Evolutionary conservation across 2,113 vertebrate genomes (phyloP), one percentile per base, ranked within the genome.

Genomic region (Ramphastos sulfuratus): DNA sequence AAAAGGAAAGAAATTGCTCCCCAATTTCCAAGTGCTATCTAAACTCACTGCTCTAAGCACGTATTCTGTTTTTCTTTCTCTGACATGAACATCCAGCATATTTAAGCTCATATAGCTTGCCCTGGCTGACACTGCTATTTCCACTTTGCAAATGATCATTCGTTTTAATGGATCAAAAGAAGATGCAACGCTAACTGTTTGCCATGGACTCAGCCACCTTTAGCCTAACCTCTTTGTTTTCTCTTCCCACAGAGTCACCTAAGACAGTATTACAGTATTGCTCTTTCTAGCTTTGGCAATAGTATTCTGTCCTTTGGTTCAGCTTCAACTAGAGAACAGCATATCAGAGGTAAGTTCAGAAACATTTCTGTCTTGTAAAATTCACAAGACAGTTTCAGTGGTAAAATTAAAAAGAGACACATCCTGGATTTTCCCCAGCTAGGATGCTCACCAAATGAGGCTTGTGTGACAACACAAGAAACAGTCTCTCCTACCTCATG

Each of bases 401-500:
- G 24, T 59, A 87, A 77, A 93, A 91, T 42, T 3, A 35, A 12
- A 75, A 23, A 37, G 37, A 87, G 21, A 50, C 5, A 12, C 11
- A 82, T 50, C 27, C 70, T 35, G 33, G 50, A 60, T 65, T 69
- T 88, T 55, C 16, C 46, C 60, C 13, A 81, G 9, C 16, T 65
- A n/a, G n/a, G 75, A 48, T 0, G 9, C 17, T 79, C 71, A 76
- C n/a, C 9, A 55, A 52, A 23, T 1, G 1, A 35, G 25, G 42
- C 4, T 82, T 60, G 7, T 60, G 21, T 27, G 17, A 64, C 50
- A 87, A 39, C 19, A 59, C 3, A 35, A 70, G 37, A 76, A 94
- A 48, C 14, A 66, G n/a, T 16, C 44, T 81, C 48, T 90, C 97
- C 97, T 97, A 99, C 99, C 98, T 99, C 98, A 77, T 99, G 98